These are phyloP conservation scores for Burhinus oedicnemus DNA, from an alignment of 2,113 vertebrate genomes.

Conservation along the genomic window DNA sequence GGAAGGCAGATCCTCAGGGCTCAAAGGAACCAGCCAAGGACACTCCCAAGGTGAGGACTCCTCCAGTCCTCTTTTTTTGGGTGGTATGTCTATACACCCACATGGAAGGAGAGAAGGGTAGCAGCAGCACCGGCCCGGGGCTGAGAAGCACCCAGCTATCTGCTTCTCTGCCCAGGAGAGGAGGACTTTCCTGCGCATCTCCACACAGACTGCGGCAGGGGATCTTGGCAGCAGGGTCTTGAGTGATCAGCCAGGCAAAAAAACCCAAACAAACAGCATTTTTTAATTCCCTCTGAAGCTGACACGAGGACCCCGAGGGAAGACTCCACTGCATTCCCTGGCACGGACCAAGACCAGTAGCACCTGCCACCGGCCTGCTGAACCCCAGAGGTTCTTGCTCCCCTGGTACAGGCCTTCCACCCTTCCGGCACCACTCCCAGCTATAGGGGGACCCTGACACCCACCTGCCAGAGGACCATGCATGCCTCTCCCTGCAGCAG, in stretches of 20 bases:
- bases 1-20: neutral
- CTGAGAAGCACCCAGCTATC: neutral
- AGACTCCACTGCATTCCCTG: neutral
- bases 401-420: neutral
- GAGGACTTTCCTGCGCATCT: neutral
- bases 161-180: neutral
- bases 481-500: neutral
- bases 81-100: neutral
- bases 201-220: fast-evolving
- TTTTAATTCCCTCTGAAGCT: slow-evolving; percentile 26
- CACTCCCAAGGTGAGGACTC: neutral
- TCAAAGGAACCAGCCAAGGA: neutral
- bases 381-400: neutral
- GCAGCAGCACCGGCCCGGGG: neutral
- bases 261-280: neutral
- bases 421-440: neutral
- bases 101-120: neutral
- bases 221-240: neutral
- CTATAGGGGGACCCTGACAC: neutral
- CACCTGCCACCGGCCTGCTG: neutral
- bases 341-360: neutral
- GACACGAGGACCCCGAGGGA: neutral
- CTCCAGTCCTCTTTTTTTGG: neutral
- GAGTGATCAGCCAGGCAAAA: neutral
- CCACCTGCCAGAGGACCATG: neutral